phyloP scores from a whole-genome alignment of 2,888 invertebrate genomes.

The Chesias legatella region DNA sequence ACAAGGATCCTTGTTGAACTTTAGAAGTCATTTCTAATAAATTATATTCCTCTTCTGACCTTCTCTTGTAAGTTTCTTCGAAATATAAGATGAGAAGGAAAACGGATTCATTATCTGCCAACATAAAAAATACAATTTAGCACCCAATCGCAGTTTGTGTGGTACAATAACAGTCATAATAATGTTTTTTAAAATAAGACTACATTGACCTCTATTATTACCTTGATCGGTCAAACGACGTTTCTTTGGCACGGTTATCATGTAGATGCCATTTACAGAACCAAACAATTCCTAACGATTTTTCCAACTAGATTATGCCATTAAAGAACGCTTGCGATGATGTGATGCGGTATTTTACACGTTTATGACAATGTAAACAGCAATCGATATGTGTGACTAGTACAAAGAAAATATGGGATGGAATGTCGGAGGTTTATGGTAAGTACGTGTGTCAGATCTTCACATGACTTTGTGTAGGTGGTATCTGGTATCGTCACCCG shows the following conservation, averaged over 20 bases:
- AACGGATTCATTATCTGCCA: constrained; percentile 21
- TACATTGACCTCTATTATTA: constrained; percentile 49
- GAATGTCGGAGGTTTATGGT: constrained; percentile 49
- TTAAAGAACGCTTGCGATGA: constrained; percentile 24
- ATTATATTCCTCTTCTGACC: constrained; percentile 22
- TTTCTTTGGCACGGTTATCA: constrained; percentile 17
- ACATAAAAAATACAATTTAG: constrained; percentile 19
- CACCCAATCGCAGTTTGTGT: constrained; percentile 13
- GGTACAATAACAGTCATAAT: constrained; percentile 26
- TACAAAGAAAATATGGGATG: constrained; percentile 32
- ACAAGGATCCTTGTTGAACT: constrained; percentile 21
- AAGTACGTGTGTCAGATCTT: constrained; percentile 25
- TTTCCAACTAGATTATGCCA: constrained; percentile 20
- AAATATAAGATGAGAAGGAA: constrained; percentile 36
- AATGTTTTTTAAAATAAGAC: constrained; percentile 29
- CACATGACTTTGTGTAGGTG: constrained; percentile 29
- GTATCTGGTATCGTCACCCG: constrained; percentile 40
- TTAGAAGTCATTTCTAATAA: constrained; percentile 25
- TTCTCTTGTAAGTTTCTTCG: constrained; percentile 39
- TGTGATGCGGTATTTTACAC: constrained; percentile 25
- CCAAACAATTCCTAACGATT: constrained; percentile 16
- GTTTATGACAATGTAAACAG: no score
- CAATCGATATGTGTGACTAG: constrained; percentile 29
- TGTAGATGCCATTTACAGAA: constrained; percentile 10
- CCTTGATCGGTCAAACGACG: constrained; percentile 30